These are phyloP conservation scores for Apaloderma vittatum DNA, from an alignment of 2,113 vertebrate species.

Conservation along the genomic window DNA sequence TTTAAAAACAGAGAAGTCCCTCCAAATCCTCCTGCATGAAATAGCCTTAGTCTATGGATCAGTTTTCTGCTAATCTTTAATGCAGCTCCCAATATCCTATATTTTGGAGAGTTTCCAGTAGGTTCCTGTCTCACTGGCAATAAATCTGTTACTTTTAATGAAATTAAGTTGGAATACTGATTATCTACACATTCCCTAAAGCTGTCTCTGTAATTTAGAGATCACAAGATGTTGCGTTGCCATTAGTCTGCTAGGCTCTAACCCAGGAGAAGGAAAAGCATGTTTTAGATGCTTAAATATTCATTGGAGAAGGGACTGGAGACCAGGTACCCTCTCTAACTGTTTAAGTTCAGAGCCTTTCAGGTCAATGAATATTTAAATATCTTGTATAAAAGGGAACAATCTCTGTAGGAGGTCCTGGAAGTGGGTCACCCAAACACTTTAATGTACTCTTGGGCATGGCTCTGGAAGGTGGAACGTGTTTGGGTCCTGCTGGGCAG, in stretches of 20 bases:
- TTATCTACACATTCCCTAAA: slow-evolving; percentile 7
- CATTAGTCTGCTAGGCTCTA: slow-evolving; percentile 18
- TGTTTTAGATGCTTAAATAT: slow-evolving; percentile 45
- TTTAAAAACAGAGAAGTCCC: not conserved
- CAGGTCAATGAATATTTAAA: slow-evolving; percentile 31
- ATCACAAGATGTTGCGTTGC: slow-evolving; percentile 2
- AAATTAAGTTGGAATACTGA: slow-evolving; percentile 45
- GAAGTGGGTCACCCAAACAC: slow-evolving; percentile 11
- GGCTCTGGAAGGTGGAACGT: not conserved
- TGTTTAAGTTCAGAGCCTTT: slow-evolving; percentile 8
- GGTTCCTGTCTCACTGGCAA: not conserved
- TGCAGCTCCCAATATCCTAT: not conserved
- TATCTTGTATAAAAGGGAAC: not conserved
- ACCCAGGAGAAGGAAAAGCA: not conserved
- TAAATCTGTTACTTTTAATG: slow-evolving; percentile 53
- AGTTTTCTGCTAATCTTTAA: not conserved
- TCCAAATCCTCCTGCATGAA: not conserved
- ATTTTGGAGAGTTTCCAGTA: slow-evolving; percentile 24
- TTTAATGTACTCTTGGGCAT: not conserved
- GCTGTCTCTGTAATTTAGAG: slow-evolving; percentile 36
- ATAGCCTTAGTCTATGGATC: not conserved
- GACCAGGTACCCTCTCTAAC: slow-evolving; percentile 28
- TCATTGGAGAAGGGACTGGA: slow-evolving; percentile 29
- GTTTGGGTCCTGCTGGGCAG: not conserved
- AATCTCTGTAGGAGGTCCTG: slow-evolving; percentile 1